Evolutionary conservation across 2,888 invertebrate genomes (phyloP).

Genomic region (Callimorpha dominula): DNA sequence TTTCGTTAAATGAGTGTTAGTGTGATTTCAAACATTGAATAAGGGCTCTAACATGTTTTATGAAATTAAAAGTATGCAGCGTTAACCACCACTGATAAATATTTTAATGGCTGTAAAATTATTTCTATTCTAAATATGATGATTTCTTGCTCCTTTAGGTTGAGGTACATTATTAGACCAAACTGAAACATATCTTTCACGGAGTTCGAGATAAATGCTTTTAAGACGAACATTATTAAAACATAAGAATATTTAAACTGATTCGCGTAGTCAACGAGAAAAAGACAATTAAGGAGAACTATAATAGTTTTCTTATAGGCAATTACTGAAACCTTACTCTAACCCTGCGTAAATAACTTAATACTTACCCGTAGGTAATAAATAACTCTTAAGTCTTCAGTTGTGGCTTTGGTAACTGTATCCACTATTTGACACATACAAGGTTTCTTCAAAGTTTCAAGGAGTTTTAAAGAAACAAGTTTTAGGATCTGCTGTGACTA

Average conservation of each 20-base stretch:
- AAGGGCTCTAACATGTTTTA: too few relatives aligned
- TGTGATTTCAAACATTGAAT: too few relatives aligned
- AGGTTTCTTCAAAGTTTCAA: constrained; percentile 11
- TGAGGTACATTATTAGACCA: too few relatives aligned
- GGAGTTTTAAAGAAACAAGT: constrained; percentile 6
- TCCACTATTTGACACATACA: constrained; percentile 1
- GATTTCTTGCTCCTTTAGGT: too few relatives aligned
- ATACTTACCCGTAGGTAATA: neutral
- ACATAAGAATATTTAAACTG: neutral
- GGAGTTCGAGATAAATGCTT: too few relatives aligned
- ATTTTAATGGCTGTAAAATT: too few relatives aligned
- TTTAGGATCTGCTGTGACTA: neutral
- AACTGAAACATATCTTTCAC: too few relatives aligned
- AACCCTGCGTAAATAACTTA: neutral
- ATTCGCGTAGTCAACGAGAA: neutral
- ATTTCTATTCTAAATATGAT: too few relatives aligned
- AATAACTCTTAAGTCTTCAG: neutral
- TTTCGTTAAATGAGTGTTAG: too few relatives aligned
- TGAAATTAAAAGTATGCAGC: too few relatives aligned
- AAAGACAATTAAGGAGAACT: neutral
- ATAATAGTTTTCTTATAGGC: neutral
- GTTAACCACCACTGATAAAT: too few relatives aligned
- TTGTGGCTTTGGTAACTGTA: constrained; percentile 11
- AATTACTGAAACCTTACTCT: neutral
- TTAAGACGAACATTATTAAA: too few relatives aligned